Base-by-base conservation (phyloP, 2,888 invertebrate species). In the Leuctra nigra region DNA sequence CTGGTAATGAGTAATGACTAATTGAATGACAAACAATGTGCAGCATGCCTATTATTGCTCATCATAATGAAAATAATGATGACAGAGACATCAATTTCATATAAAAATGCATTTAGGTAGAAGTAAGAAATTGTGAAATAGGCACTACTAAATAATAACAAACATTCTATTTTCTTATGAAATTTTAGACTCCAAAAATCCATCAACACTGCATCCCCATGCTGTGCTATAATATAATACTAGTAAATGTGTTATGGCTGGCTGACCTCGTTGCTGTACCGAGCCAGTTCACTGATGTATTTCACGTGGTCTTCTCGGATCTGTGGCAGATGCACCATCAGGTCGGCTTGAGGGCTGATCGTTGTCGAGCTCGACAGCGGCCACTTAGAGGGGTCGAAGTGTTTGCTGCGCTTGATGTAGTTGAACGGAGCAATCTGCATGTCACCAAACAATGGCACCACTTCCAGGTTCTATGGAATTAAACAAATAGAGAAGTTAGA, bases 371-470 rank as follows among this genome's bases (percentile, higher is more conserved):
- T 88, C 0, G 87, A 92, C 59, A 91, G 73, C 1, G 91, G 96
- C 96, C 96, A 96, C 68, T 84, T 84, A 57, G 72, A 75, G 0
- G 91, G 81, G 67, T 97, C 96, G 68, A 91, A 97, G 69, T 94
- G 91, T 64, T 92, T 91, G 55, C 92, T 93, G 18, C 93, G 79
- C 70, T 91, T 93, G 62, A 99, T 93, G 68, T 98, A 99, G 70
- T 95, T 93, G 71, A 98, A 99, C 0, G 98, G 98, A 0, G 96
- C 95, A 55, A 99, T 97, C 74, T 98, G 97, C 98, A 99, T 99
- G 66, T 99, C 99, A 0, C 98, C 98, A 71, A 97, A 99, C 1
- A 99, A 73, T 0, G 96, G 95, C 0, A 96, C 96, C 54, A 96
- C 95, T 73, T 96, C 95, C 61, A 96, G 71, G 68, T 93, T 92